These are phyloP conservation scores for Pemphigus obesinymphae DNA, from an alignment of 1,140 invertebrate species.

Conservation along the genomic window DNA sequence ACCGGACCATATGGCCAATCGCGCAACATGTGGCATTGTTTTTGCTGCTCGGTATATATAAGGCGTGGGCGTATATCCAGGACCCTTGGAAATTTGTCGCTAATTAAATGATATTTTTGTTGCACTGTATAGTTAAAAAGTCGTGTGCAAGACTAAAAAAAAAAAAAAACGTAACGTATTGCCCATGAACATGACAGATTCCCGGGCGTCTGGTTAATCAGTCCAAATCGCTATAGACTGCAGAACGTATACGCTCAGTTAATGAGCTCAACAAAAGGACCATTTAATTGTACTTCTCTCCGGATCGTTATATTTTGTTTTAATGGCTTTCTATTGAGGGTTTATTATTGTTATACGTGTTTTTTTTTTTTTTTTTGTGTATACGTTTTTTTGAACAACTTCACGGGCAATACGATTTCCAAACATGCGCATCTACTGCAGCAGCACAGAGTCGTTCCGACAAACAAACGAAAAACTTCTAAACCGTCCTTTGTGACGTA, in stretches of 20 bases:
- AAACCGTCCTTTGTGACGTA: background rate
- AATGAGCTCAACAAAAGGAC: constrained; percentile 18
- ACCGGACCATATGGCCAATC: background rate
- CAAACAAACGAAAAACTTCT: background rate
- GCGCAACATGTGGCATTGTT: constrained; percentile 21
- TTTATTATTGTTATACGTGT: background rate
- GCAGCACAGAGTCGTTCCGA: background rate
- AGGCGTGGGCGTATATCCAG: background rate
- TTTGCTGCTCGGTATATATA: background rate
- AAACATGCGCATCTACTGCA: background rate
- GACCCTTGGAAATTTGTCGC: constrained; percentile 33
- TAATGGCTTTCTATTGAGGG: background rate
- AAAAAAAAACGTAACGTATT: background rate
- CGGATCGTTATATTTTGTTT: background rate
- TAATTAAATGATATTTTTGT: constrained; percentile 29
- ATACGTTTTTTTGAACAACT: background rate
- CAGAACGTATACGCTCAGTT: background rate
- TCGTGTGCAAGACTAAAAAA: background rate
- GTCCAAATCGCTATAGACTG: background rate
- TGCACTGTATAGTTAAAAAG: background rate
- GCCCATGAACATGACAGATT: background rate
- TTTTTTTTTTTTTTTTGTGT: background rate
- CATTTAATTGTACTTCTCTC: background rate
- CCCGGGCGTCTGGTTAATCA: constrained; percentile 1
- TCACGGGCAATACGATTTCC: background rate